Evolutionary conservation across 2,797 vertebrate genomes (phyloP).

Genomic region (Eidolon dupreanum): DNA sequence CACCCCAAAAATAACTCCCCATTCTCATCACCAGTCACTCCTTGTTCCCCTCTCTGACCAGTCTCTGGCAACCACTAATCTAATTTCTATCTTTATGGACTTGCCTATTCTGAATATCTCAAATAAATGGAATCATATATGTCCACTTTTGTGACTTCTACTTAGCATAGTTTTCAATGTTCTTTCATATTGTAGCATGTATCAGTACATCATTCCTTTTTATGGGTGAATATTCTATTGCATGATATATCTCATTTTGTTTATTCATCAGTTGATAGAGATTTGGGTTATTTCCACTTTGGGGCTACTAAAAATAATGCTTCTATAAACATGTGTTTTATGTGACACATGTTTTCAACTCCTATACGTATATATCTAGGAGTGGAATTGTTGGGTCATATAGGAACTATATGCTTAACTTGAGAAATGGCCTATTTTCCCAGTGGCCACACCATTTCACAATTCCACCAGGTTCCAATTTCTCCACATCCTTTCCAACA

Average conservation of each 20-base stretch:
- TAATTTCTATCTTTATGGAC: not conserved
- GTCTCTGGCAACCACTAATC: not conserved
- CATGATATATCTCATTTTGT: not conserved
- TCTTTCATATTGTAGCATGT: not conserved
- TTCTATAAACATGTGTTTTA: not conserved
- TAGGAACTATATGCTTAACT: not conserved
- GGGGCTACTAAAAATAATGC: not conserved
- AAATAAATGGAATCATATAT: not conserved
- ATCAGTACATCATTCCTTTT: not conserved
- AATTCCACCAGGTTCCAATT: not conserved
- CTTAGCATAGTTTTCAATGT: not conserved
- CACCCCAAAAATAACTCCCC: not conserved
- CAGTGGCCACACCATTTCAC: not conserved
- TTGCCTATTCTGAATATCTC: not conserved
- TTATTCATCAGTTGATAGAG: not conserved
- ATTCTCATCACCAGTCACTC: not conserved
- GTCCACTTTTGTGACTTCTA: not conserved
- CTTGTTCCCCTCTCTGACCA: not conserved
- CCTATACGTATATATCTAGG: not conserved
- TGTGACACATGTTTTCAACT: not conserved
- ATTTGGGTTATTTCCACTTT: not conserved
- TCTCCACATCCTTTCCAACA: not conserved
- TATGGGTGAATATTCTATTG: not conserved
- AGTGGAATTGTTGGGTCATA: not conserved
- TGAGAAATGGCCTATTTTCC: not conserved